These are phyloP conservation scores for Zaprionus inermis DNA, from an alignment of 1,140 invertebrate genomes.

Conservation along the genomic window DNA sequence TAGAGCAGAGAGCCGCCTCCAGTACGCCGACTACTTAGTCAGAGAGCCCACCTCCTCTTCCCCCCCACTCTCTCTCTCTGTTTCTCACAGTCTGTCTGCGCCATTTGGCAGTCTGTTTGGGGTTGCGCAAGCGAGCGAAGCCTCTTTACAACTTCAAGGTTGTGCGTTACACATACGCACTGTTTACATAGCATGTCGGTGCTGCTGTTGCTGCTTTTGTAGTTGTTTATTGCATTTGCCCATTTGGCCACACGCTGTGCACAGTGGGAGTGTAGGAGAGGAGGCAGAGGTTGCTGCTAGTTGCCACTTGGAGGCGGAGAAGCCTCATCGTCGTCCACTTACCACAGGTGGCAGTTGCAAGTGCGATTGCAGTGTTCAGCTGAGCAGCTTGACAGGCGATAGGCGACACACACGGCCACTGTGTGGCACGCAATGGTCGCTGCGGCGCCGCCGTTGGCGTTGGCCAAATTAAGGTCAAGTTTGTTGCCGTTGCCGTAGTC, in stretches of 20 bases:
- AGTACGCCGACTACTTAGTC: conserved; percentile 4
- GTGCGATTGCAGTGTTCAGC: not conserved
- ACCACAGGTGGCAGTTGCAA: conserved; percentile 22
- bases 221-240: conserved; percentile 48
- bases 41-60: too few relatives aligned
- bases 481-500: conserved; percentile 7
- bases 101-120: conserved; percentile 48
- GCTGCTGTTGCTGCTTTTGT: not conserved
- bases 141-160: conserved; percentile 51
- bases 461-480: conserved; percentile 44
- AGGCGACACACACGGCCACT: conserved; percentile 6
- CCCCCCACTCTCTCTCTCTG: not conserved
- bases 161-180: conserved; percentile 50
- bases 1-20: conserved; percentile 24
- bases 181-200: conserved; percentile 39
- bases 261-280: conserved; percentile 2
- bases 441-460: conserved; percentile 13
- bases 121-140: conserved; percentile 29
- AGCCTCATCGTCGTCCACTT: conserved; percentile 4
- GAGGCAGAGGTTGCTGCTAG: conserved; percentile 3
- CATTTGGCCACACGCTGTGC: conserved; percentile 40
- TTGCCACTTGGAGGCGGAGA: conserved; percentile 13
- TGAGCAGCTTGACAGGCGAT: conserved; percentile 7
- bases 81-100: conserved; percentile 8
- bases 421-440: conserved; percentile 24